These are phyloP conservation scores for Naja naja DNA, from an alignment of 2,113 vertebrate species.

Conservation along the genomic window DNA sequence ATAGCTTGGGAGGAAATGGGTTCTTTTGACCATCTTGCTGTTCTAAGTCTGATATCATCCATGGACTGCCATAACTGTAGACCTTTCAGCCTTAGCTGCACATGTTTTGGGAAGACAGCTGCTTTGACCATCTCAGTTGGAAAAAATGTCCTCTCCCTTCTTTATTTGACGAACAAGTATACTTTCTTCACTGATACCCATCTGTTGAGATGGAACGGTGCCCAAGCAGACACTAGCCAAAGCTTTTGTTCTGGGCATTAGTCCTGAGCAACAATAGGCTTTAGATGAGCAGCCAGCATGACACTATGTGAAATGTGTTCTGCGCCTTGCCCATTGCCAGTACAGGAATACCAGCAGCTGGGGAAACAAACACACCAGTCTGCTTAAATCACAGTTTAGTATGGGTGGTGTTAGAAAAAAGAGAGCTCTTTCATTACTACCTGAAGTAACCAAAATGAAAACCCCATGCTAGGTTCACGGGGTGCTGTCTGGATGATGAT, in stretches of 20 bases:
- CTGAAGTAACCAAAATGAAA: background rate
- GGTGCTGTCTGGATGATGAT: background rate
- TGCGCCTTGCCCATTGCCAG: slow-evolving; percentile 41
- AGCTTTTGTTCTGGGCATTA: slow-evolving; percentile 64
- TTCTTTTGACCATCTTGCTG: background rate
- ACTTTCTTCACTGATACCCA: slow-evolving; percentile 58
- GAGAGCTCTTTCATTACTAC: background rate
- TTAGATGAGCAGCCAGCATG: slow-evolving; percentile 48
- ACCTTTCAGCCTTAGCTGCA: slow-evolving; percentile 49
- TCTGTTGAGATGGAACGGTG: slow-evolving; percentile 63
- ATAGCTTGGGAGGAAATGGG: background rate
- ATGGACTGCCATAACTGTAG: slow-evolving; percentile 47
- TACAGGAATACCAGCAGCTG: slow-evolving; percentile 25
- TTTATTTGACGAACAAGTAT: slow-evolving; percentile 62
- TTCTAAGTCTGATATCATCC: slow-evolving; percentile 16
- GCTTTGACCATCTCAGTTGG: slow-evolving; percentile 65
- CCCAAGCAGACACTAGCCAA: slow-evolving; percentile 62
- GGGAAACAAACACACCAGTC: slow-evolving; percentile 48
- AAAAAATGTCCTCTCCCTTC: slow-evolving; percentile 55
- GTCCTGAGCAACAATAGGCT: slow-evolving; percentile 59
- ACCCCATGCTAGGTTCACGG: background rate
- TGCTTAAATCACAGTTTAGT: slow-evolving; percentile 16
- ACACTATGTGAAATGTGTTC: slow-evolving; percentile 48
- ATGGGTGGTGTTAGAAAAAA: background rate
- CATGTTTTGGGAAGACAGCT: slow-evolving; percentile 56